phyloP scores from a whole-genome alignment of 2,797 vertebrate species.

The Phoeniculus purpureus region DNA sequence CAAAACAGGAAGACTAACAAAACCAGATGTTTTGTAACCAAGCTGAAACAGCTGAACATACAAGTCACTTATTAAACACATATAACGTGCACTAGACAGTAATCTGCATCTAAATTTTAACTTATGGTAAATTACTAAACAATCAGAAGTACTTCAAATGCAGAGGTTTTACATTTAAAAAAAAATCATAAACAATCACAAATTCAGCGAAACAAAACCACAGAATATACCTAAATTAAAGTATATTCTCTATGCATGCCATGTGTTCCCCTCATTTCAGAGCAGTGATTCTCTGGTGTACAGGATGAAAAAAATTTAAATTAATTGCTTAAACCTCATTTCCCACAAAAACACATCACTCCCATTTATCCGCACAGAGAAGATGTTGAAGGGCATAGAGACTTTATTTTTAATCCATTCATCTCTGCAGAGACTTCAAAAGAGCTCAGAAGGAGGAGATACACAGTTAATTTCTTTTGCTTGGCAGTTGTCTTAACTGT shows the following conservation, averaged over 20 bases:
- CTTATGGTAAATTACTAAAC: background rate
- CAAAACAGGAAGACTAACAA: constrained; percentile 37
- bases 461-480: constrained; percentile 6
- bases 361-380: background rate
- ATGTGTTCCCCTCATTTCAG: background rate
- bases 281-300: background rate
- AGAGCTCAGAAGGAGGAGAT: background rate
- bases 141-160: background rate
- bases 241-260: background rate
- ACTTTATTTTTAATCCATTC: background rate
- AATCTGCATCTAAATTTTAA: background rate
- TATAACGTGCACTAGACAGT: background rate
- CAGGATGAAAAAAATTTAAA: background rate
- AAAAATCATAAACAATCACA: background rate
- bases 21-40: constrained; percentile 27
- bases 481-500: background rate
- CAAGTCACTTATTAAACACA: background rate
- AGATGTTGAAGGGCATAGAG: background rate
- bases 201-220: background rate
- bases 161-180: background rate
- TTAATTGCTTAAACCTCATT: background rate
- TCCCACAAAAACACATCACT: background rate
- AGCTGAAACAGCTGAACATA: background rate
- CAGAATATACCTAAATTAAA: background rate
- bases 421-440: background rate